phyloP scores from a whole-genome alignment of 2,888 invertebrate genomes.

The Dinocampus coccinellae region DNA sequence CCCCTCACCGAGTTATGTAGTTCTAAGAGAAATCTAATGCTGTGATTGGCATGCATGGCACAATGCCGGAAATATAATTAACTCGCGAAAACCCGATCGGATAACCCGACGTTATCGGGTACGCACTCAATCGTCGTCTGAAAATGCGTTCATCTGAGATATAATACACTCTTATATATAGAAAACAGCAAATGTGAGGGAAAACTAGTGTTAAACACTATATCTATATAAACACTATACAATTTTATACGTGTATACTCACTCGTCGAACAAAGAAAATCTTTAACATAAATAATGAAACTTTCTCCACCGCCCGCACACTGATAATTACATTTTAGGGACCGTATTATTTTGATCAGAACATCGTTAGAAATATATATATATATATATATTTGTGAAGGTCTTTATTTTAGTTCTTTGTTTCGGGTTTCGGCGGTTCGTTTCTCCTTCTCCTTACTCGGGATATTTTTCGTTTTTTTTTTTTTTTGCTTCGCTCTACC shows the following conservation, averaged over 20 bases:
- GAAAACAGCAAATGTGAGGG: not conserved
- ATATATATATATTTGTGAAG: conserved; percentile 43
- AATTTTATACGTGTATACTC: conserved; percentile 21
- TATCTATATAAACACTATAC: not conserved
- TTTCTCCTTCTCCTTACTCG: conserved; percentile 34
- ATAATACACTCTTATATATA: conserved; percentile 6
- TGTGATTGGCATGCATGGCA: conserved; percentile 35
- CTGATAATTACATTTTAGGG: conserved; percentile 61
- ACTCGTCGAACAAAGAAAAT: conserved; percentile 57
- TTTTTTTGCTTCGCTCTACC: conserved; percentile 36
- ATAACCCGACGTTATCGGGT: conserved; percentile 29
- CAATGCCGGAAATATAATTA: conserved; percentile 36
- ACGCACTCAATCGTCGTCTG: conserved; percentile 3
- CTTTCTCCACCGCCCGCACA: conserved; percentile 46
- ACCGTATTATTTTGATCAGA: conserved; percentile 55
- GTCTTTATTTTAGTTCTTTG: conserved; percentile 31
- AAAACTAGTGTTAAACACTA: not conserved
- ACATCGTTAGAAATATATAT: conserved; percentile 46
- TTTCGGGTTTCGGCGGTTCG: conserved; percentile 28
- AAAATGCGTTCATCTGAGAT: not conserved
- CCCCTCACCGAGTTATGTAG: conserved; percentile 9
- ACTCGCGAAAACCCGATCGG: conserved; percentile 38
- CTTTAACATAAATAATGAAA: conserved; percentile 56
- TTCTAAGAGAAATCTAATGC: conserved; percentile 23
- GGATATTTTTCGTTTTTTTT: no score